phyloP scores from a whole-genome alignment of 2,888 invertebrate genomes.

The Slavum lentiscoides region DNA sequence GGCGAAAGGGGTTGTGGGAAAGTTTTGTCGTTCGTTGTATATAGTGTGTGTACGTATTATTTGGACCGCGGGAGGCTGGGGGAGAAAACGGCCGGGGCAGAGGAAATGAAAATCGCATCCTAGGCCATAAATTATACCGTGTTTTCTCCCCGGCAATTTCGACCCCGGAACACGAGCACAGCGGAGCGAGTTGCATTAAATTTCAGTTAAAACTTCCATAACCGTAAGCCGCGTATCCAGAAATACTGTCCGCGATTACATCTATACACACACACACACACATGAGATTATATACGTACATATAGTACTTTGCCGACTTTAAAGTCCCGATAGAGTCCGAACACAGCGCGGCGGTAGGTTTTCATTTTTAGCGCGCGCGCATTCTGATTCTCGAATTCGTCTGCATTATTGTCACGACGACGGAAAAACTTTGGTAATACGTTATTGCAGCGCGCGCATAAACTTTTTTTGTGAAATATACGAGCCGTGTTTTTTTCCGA shows the following conservation, averaged over 20 bases:
- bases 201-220: slow-evolving; percentile 53
- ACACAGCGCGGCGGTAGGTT: no score
- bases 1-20: slow-evolving; percentile 45
- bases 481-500: no score
- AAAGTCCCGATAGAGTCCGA: slow-evolving; percentile 23
- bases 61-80: neutral
- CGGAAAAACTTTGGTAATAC: no score
- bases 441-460: no score
- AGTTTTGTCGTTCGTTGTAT: slow-evolving; percentile 48
- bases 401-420: no score
- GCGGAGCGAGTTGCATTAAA: slow-evolving; percentile 45
- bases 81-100: slow-evolving; percentile 5
- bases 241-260: slow-evolving; percentile 46
- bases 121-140: slow-evolving; percentile 50
- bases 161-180: slow-evolving; percentile 43
- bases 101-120: slow-evolving; percentile 54
- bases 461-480: no score
- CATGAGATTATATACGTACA: no score
- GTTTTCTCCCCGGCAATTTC: slow-evolving; percentile 50
- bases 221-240: slow-evolving; percentile 35
- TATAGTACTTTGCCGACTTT: neutral
- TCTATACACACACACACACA: neutral
- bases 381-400: no score
- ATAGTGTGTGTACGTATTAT: neutral
- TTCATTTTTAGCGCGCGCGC: no score